phyloP scores from a whole-genome alignment of 2,888 invertebrate species.

The Drosophila trichaetosa region DNA sequence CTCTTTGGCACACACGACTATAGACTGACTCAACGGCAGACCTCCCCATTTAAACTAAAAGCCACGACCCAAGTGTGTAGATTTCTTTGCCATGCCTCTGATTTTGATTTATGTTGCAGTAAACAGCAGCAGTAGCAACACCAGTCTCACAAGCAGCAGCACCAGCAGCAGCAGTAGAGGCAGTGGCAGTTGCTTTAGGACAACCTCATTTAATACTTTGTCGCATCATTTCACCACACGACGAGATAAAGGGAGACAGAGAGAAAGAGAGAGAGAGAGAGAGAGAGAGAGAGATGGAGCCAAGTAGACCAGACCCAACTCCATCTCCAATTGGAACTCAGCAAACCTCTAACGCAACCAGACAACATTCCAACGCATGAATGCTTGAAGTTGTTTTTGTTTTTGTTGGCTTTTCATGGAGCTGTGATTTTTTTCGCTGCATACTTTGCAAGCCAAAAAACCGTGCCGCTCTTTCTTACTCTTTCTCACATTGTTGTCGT shows the following conservation, averaged over 20 bases:
- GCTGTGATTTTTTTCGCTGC: conserved; percentile 57
- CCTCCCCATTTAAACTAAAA: conserved; percentile 17
- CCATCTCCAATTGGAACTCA: conserved; percentile 21
- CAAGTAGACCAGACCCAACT: conserved; percentile 20
- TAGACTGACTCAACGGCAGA: neutral
- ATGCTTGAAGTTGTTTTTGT: conserved; percentile 20
- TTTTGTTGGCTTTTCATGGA: conserved; percentile 36
- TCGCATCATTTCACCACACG: conserved; percentile 73
- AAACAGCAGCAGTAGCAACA: conserved; percentile 53
- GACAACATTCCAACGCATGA: conserved; percentile 63
- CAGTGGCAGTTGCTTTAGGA: conserved; percentile 39
- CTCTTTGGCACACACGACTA: conserved; percentile 22
- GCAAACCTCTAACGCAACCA: conserved; percentile 32
- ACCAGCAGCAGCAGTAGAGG: conserved; percentile 36
- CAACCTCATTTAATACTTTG: conserved; percentile 78
- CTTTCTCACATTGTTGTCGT: conserved; percentile 63
- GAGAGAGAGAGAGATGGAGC: neutral
- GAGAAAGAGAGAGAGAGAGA: neutral
- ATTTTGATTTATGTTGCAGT: conserved; percentile 78
- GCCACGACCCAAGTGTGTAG: conserved; percentile 40
- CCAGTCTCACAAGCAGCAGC: conserved; percentile 33
- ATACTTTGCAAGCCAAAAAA: conserved; percentile 58
- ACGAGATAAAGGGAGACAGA: neutral
- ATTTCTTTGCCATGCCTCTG: conserved; percentile 63
- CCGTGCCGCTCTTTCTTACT: conserved; percentile 25